Conservation (phyloP, 2,797 vertebrate genomes). For the Gallinago solitaria region DNA sequence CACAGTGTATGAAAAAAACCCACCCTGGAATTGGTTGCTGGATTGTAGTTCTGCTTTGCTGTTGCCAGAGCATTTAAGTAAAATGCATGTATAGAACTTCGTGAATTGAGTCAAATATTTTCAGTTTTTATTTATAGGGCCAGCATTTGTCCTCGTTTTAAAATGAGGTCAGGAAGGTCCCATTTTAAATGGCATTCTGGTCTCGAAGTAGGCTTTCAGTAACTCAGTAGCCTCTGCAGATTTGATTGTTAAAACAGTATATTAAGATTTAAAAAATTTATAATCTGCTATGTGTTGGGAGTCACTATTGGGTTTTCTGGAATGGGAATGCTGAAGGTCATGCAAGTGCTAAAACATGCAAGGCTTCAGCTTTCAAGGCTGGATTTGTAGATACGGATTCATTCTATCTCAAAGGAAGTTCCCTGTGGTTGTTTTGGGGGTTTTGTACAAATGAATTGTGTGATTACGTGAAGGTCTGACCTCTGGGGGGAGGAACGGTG, state of each 20-base stretch:
- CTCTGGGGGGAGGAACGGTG: background rate
- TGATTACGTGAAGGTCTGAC: background rate
- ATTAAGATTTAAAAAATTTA: background rate
- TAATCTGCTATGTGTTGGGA: background rate
- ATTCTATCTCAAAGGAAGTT: background rate
- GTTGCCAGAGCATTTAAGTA: background rate
- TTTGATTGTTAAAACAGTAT: background rate
- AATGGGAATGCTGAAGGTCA: background rate
- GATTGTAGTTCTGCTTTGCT: background rate
- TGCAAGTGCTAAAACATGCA: background rate
- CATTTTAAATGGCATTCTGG: background rate
- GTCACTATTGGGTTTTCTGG: background rate
- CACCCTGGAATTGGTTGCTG: background rate
- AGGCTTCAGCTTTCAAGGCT: background rate
- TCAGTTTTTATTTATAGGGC: background rate
- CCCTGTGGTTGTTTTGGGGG: accelerated
- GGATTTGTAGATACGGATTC: accelerated
- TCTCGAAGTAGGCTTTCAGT: background rate
- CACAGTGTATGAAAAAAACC: background rate
- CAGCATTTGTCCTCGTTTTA: conserved; percentile 15
- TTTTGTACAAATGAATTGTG: background rate
- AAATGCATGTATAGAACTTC: background rate
- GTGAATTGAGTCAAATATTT: background rate
- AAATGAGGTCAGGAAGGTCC: conserved; percentile 48
- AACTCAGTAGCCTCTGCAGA: background rate